Conservation (phyloP, 2,113 vertebrate genomes). For the Dromas ardeola region DNA sequence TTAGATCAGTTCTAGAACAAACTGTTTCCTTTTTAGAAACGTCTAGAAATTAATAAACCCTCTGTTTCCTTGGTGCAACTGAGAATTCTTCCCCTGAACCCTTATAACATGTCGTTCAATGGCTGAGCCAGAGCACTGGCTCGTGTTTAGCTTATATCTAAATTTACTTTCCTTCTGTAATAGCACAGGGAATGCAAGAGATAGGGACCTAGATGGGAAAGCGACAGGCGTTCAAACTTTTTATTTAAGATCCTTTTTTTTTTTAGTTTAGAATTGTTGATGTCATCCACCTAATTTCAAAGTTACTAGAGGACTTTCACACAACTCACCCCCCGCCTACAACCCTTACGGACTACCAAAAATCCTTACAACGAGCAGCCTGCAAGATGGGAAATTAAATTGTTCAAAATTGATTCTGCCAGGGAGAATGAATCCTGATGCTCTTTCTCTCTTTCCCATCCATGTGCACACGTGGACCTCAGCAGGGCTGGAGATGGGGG, state of each 20-base stretch:
- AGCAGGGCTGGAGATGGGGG: neutral
- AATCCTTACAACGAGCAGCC: neutral
- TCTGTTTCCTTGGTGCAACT: neutral
- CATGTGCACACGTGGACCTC: neutral
- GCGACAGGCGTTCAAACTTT: neutral
- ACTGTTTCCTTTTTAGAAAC: neutral
- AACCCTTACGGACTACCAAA: neutral
- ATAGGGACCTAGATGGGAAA: neutral
- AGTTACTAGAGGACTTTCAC: neutral
- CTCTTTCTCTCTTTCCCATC: neutral
- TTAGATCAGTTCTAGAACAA: conserved; percentile 5
- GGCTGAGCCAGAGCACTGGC: neutral
- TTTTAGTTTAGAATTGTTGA: neutral
- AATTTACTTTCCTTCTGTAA: neutral
- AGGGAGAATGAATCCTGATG: neutral
- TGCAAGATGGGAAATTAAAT: neutral
- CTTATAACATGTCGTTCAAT: neutral
- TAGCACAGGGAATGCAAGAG: neutral
- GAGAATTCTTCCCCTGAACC: neutral
- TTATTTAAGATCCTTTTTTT: neutral
- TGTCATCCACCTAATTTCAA: neutral
- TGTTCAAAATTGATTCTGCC: neutral
- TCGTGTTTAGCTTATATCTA: neutral
- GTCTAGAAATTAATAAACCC: neutral
- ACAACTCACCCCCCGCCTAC: neutral